Conservation (phyloP, 2,888 invertebrate species). For the Plusia festucae region DNA sequence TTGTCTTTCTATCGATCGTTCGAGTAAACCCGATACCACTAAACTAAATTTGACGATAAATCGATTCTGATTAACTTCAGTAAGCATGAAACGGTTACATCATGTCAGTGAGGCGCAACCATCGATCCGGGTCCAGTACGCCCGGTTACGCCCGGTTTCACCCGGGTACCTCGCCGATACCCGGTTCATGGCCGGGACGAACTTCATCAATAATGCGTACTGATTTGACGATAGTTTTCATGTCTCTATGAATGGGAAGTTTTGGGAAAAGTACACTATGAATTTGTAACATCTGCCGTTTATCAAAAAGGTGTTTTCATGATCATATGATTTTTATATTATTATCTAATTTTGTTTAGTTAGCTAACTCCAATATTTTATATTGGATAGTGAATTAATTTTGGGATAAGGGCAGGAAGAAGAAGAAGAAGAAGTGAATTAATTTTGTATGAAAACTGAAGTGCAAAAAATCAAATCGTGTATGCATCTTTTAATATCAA, state of each 20-base stretch:
- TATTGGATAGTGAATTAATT: too few species aligned
- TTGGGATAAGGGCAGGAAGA: too few species aligned
- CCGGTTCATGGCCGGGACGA: slow-evolving; percentile 50
- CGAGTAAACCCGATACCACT: neutral
- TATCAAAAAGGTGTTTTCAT: too few species aligned
- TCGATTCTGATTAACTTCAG: slow-evolving; percentile 9
- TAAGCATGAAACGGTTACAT: slow-evolving; percentile 54
- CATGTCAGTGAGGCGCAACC: slow-evolving; percentile 59
- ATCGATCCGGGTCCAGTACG: slow-evolving; percentile 62
- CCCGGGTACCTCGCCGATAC: slow-evolving; percentile 51
- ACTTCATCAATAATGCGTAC: slow-evolving; percentile 53
- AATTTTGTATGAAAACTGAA: too few species aligned
- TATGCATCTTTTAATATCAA: too few species aligned
- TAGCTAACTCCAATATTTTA: too few species aligned
- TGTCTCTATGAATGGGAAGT: neutral
- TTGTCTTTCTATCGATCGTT: too few species aligned
- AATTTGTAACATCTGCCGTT: slow-evolving; percentile 9
- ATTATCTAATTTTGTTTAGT: too few species aligned
- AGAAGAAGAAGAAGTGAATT: too few species aligned
- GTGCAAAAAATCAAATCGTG: too few species aligned
- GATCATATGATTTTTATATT: too few species aligned
- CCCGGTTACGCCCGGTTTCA: slow-evolving; percentile 54
- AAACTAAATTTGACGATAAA: slow-evolving; percentile 6
- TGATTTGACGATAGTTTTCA: slow-evolving; percentile 34
- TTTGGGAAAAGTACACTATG: slow-evolving; percentile 8